Conservation (phyloP, 2,113 vertebrate species). For the Colistium nudipinnis region DNA sequence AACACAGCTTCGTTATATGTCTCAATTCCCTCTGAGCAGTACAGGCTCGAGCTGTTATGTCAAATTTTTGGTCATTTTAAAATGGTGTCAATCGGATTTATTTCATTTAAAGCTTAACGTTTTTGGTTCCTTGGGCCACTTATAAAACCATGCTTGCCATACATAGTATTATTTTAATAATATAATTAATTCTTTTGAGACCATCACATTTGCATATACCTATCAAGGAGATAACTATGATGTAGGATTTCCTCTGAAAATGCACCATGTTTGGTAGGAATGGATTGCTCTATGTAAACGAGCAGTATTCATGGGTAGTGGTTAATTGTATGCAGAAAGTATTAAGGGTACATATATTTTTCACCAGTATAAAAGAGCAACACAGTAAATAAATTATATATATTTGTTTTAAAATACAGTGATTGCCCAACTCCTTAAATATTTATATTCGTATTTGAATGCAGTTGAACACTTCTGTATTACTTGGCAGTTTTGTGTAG, state of each 20-base stretch:
- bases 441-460: slow-evolving; percentile 15
- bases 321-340: slow-evolving; percentile 25
- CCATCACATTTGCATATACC: neutral
- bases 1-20: neutral
- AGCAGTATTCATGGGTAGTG: slow-evolving; percentile 37
- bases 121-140: neutral
- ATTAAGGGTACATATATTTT: slow-evolving; percentile 20
- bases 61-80: neutral
- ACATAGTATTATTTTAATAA: neutral
- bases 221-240: neutral
- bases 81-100: neutral
- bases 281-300: slow-evolving; percentile 31
- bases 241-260: neutral
- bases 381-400: neutral
- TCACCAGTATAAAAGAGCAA: neutral
- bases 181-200: neutral
- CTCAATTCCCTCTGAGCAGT: neutral
- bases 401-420: slow-evolving; percentile 20
- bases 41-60: neutral
- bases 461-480: slow-evolving; percentile 6
- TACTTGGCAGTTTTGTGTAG: neutral
- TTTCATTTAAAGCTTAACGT: neutral
- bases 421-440: slow-evolving; percentile 26
- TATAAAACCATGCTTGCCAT: slow-evolving; percentile 8
- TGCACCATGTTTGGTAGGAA: slow-evolving; percentile 5